These are phyloP conservation scores for Colaptes auratus DNA, from an alignment of 2,113 vertebrate genomes.

Conservation along the genomic window DNA sequence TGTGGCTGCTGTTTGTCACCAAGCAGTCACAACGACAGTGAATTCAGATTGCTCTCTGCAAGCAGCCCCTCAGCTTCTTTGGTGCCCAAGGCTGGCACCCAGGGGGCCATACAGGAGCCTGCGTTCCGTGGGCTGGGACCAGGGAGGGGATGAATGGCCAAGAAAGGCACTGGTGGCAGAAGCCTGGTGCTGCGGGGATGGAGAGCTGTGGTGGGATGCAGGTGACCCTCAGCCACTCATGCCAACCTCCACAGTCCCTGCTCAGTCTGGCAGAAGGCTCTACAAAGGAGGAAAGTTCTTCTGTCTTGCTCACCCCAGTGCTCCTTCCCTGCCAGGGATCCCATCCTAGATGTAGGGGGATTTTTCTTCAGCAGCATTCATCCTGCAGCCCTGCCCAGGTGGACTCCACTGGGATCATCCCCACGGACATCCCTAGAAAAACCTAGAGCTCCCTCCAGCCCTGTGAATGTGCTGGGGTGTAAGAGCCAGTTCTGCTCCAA, in stretches of 20 bases:
- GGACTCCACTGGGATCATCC: not conserved
- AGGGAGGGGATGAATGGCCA: rapidly evolving
- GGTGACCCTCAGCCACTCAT: rapidly evolving
- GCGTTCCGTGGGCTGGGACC: rapidly evolving
- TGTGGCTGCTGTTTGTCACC: conserved; percentile 7
- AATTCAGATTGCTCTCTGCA: not conserved
- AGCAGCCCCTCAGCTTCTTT: not conserved
- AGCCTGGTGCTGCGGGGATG: not conserved
- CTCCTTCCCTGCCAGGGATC: not conserved
- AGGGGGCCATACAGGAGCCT: not conserved
- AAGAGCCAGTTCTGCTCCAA: not conserved
- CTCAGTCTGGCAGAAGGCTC: not conserved
- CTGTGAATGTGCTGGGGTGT: rapidly evolving
- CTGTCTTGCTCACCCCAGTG: not conserved
- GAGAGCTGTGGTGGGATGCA: not conserved
- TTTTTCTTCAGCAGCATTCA: not conserved
- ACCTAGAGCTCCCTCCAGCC: not conserved
- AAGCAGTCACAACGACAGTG: not conserved
- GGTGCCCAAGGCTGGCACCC: not conserved
- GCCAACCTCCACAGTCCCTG: not conserved
- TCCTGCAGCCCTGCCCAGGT: rapidly evolving
- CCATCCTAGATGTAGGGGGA: rapidly evolving
- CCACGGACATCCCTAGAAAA: not conserved
- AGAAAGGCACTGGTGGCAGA: not conserved
- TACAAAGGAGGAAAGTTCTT: not conserved